Evolutionary conservation across 1,140 invertebrate species (phyloP), one percentile per base, ranked within the genome.

Genomic region (Medauroidea extradentata): DNA sequence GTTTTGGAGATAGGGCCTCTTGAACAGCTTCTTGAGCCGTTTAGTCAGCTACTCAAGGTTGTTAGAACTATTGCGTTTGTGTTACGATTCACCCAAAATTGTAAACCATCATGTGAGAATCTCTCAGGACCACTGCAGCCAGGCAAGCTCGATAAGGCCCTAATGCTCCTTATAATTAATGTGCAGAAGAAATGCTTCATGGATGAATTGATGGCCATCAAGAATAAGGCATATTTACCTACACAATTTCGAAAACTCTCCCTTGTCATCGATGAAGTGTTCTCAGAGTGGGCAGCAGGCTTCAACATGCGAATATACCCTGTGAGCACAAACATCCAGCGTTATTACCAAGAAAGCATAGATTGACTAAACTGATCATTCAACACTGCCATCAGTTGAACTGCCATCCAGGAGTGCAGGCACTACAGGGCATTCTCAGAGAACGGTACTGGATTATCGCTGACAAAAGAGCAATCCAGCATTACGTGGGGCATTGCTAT

Each of bases 361-460:
- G 11, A 7, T 11, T 34, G 11, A 34, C 67, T n/a, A 53, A 25
- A 29, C 29, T 72, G 9, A 41, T 73, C 5, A 72, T 73, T 29
- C 64, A 67, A 2, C 8, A 70, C 53, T 61, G 65, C 51, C 72
- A 74, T 57, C 8, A 41, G 21, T n/a, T 42, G 59, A 49, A 67
- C 51, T 60, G 70, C 14, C 73, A 76, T 58, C 60, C 57, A 27
- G 68, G 68, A 13, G 59, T 66, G 23, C 66, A 63, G 0, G n/a
- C 60, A 1, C 41, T 71, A 13, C 59, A 64, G 41, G 58, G 60
- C 2, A 52, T 61, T 5, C 14, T 72, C 8, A 19, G 70, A 16
- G 18, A 63, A 18, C 63, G 66, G 48, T 75, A 69, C 52, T 73
- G 71, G 72, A 64, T 69, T 19, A 41, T 67, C 2, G 43, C 44